Base-by-base conservation (phyloP, 30 jellyfish, hydroid and myxozoan genomes). In the Haliclystus octoradiatus region DNA sequence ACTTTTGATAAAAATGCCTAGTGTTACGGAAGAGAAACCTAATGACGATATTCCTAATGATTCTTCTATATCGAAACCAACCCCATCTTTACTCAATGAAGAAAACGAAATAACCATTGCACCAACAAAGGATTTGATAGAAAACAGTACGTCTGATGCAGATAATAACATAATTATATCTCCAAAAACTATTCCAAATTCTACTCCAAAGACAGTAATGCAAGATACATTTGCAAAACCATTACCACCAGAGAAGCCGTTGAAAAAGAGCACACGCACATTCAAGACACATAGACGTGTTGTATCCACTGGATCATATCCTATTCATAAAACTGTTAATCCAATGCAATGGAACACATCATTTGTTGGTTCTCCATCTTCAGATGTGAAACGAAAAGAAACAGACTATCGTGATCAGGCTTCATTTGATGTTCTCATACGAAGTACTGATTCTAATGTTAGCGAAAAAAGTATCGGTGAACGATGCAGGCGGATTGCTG, bases 401-500 rank as follows among this genome's bases (percentile, higher is more conserved):
- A 53, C 25, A 13, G 68, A 53, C 30, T 12, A 4, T 5, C 9
- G 23, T 5, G 30, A 53, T 9, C 26, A 24, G 12, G 13, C 68
- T 5, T 7, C 25, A 5, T 13, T 13, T 53, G 68, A 53, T 7
- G 12, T 53, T 5, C 23, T 26, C 26, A 53, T 53, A 12, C 29
- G 85, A 70, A 28, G 70, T 64, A 3, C 65, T 84, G 22, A 74
- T 34, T 34, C 85, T 3, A 65, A 47, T 53, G 70, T 60, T 53
- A 70, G 88, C 7, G 77, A 12, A 32, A 78, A 73, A 49, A 77
- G 65, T 50, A 24, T 84, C 9, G 79, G 92, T 31, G 99, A 82
- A 52, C 92, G 95, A 13, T 78, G 95, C 61, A 82, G 70, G 57
- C 74, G 68, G 51, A 83, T 89, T n/a, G 79, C 73, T 23, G 95